Evolutionary conservation across 2,797 vertebrate species (phyloP).

Genomic region (Manis pentadactyla): DNA sequence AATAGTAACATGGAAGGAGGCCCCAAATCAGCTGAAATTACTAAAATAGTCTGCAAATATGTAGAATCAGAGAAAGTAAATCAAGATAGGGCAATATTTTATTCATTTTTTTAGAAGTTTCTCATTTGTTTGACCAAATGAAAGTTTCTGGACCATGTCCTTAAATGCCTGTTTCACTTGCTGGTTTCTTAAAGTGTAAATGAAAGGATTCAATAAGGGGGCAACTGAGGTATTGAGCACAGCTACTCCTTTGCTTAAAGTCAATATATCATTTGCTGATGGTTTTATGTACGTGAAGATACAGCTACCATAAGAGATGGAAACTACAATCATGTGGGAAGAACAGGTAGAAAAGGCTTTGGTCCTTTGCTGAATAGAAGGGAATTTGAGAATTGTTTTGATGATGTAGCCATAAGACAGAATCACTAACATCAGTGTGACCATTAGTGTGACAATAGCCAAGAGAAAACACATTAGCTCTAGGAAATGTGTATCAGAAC

Average conservation of each 20-base stretch:
- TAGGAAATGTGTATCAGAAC: conserved; percentile 40
- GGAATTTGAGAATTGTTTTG: conserved; percentile 42
- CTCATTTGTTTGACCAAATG: conserved; percentile 12
- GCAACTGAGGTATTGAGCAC: conserved; percentile 55
- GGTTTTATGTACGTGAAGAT: conserved; percentile 68
- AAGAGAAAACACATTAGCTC: conserved; percentile 12
- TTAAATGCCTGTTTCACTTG: conserved; percentile 64
- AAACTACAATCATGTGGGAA: too few relatives aligned
- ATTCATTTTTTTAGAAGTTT: neutral
- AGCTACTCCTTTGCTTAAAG: conserved; percentile 55
- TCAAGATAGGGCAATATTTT: neutral
- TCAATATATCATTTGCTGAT: conserved; percentile 34
- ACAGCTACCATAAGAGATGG: conserved; percentile 65
- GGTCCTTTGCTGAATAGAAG: neutral
- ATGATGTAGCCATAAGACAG: conserved; percentile 21
- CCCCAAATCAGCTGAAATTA: neutral
- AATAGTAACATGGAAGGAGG: neutral
- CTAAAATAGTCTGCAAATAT: neutral
- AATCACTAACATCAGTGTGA: neutral
- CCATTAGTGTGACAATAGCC: neutral
- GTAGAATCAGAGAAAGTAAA: neutral
- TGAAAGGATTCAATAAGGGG: conserved; percentile 61
- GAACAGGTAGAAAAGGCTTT: conserved; percentile 42
- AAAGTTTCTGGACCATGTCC: neutral
- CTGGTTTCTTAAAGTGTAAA: conserved; percentile 66